Percentiles rank a stretch among this genome's conserved stretches.
phyloP scores from a whole-genome alignment of 2,113 vertebrate species.

The Rhinopomastus cyanomelas region DNA sequence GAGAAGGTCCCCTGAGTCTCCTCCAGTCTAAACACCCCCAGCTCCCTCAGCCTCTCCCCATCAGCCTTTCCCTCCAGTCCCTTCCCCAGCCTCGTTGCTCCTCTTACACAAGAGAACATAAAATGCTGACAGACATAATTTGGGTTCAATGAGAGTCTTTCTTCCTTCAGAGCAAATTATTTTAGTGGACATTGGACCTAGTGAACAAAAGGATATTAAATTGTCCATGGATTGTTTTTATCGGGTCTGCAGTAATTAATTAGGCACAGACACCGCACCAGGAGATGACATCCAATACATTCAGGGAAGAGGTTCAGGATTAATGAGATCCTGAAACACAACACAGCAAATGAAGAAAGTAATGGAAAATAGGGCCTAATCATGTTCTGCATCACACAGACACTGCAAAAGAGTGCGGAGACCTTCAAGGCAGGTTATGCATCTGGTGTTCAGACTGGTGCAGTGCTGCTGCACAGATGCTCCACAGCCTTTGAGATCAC shows the following conservation, averaged over 20 bases:
- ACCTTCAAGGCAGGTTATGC: neutral
- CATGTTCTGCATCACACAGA: neutral
- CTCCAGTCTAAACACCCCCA: too few relatives aligned
- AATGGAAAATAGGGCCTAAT: neutral
- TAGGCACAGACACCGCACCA: neutral
- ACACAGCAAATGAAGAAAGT: neutral
- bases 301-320: neutral
- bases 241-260: slow-evolving; percentile 27
- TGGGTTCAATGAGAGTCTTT: neutral
- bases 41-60: too few relatives aligned
- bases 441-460: neutral
- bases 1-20: too few relatives aligned
- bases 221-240: neutral
- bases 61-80: too few relatives aligned
- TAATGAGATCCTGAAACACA: slow-evolving; percentile 17
- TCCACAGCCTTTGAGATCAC: neutral
- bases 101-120: neutral
- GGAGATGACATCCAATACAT: neutral
- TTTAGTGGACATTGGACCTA: neutral
- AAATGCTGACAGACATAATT: neutral
- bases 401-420: neutral
- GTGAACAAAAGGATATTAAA: neutral
- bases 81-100: too few relatives aligned
- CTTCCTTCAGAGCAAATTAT: neutral
- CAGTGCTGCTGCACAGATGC: neutral